Evolutionary conservation across 2,888 invertebrate species (phyloP).

Genomic region (Napeogenes sylphis): DNA sequence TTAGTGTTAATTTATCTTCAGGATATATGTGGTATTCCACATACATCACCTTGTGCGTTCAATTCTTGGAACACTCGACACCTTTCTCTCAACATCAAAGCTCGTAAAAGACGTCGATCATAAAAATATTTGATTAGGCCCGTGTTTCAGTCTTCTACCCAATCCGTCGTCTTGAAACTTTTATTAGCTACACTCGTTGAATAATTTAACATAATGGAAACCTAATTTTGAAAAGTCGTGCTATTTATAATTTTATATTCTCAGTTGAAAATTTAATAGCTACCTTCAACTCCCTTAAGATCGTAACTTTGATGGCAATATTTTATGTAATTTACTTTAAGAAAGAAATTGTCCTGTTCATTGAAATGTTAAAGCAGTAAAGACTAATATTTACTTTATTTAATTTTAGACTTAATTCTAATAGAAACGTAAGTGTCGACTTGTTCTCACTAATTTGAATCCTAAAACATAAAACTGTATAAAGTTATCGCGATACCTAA

Average conservation of each 20-base stretch:
- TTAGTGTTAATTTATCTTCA: no score
- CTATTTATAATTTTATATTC: constrained; percentile 7
- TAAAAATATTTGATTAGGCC: constrained; percentile 77
- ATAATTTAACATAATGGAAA: constrained; percentile 41
- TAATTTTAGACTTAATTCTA: no score
- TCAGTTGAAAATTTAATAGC: constrained; percentile 29
- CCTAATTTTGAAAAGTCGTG: constrained; percentile 35
- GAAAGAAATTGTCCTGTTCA: not conserved
- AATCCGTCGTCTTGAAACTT: constrained; percentile 66
- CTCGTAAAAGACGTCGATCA: constrained; percentile 73
- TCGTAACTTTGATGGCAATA: constrained; percentile 25
- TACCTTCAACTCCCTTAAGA: constrained; percentile 20
- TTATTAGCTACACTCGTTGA: constrained; percentile 52
- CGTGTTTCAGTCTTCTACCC: constrained; percentile 52
- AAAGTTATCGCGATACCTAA: not conserved
- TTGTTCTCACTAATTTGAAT: no score
- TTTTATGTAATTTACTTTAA: constrained; percentile 9
- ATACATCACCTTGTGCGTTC: no score
- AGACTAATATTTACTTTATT: no score
- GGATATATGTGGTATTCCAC: no score
- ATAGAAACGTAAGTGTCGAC: no score
- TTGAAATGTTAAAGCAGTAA: not conserved
- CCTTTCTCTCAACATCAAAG: constrained; percentile 49
- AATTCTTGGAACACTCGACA: constrained; percentile 19
- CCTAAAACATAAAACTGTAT: no score